Evolutionary conservation across 2,888 invertebrate species (phyloP).

Genomic region (Scotopteryx bipunctaria): DNA sequence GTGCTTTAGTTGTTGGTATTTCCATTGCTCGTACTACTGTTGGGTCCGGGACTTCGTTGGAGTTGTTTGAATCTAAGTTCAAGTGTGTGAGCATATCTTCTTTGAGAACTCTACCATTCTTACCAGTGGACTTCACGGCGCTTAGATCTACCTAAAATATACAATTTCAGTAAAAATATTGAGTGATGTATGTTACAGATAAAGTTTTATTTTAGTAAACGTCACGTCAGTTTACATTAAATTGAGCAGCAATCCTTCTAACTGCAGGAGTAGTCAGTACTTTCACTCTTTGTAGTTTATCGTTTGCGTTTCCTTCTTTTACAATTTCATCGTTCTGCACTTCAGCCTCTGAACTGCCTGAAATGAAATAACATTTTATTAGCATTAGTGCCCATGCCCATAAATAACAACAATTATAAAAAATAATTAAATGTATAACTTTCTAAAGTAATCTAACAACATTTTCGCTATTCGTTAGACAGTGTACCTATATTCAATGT

Average conservation of each 20-base stretch:
- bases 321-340: constrained; percentile 32
- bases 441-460: too few relatives aligned
- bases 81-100: constrained; percentile 94
- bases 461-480: too few relatives aligned
- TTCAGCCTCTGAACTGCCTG: constrained; percentile 44
- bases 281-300: constrained; percentile 56
- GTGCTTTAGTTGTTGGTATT: constrained; percentile 48
- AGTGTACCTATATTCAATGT: too few relatives aligned
- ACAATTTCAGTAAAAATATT: not conserved
- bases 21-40: constrained; percentile 47
- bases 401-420: too few relatives aligned
- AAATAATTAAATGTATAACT: too few relatives aligned
- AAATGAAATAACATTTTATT: too few relatives aligned
- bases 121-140: constrained; percentile 91
- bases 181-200: not conserved
- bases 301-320: constrained; percentile 38
- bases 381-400: too few relatives aligned
- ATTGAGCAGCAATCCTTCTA: constrained; percentile 94
- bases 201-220: not conserved
- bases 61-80: constrained; percentile 79
- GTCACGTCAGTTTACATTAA: constrained; percentile 84
- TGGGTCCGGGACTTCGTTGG: constrained; percentile 65
- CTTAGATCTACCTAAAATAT: constrained; percentile 86
- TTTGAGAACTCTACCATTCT: constrained; percentile 95
- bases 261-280: constrained; percentile 96